These are phyloP conservation scores for Amaurobius ferox DNA, from an alignment of 2,888 invertebrate species.

Conservation along the genomic window DNA sequence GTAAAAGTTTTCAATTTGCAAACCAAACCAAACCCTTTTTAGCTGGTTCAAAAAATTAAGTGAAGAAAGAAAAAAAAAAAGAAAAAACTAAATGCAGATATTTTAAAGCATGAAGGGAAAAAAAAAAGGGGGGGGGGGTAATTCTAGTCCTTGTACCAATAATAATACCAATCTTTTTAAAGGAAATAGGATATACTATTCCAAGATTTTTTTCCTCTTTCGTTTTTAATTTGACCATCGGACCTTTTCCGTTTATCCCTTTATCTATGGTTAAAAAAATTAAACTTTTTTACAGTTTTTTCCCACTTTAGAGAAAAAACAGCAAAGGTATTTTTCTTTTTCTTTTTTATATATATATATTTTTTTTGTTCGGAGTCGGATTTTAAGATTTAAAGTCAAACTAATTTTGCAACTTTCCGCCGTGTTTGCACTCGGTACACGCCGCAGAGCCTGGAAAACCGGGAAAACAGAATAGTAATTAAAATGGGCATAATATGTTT, in stretches of 20 bases:
- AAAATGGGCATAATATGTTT: conserved; percentile 72
- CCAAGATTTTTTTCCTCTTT: conserved; percentile 19
- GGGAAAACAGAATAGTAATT: conserved; percentile 69
- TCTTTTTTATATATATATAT: conserved; percentile 24
- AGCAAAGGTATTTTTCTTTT: background rate
- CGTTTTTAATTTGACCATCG: conserved; percentile 56
- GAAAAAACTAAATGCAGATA: conserved; percentile 1
- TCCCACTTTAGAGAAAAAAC: background rate
- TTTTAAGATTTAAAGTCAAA: conserved; percentile 71
- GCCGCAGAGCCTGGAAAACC: conserved; percentile 29
- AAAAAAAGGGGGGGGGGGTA: conserved; percentile 66
- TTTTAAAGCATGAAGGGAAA: conserved; percentile 11
- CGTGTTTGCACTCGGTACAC: conserved; percentile 64
- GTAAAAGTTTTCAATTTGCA: conserved; percentile 55
- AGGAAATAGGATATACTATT: conserved; percentile 68
- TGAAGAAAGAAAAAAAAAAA: conserved; percentile 5
- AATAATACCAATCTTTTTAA: conserved; percentile 72
- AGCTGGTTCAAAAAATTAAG: background rate
- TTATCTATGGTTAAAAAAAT: conserved; percentile 61
- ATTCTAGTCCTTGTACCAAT: conserved; percentile 57
- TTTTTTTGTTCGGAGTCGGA: conserved; percentile 40
- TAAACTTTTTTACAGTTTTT: conserved; percentile 46
- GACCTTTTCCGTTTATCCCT: conserved; percentile 51
- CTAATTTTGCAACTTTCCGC: conserved; percentile 70
- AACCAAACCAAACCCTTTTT: conserved; percentile 43